Percentiles rank a stretch among this genome's conserved stretches.
phyloP scores from a whole-genome alignment of 2,797 vertebrate species.

The Sebastes goodei region DNA sequence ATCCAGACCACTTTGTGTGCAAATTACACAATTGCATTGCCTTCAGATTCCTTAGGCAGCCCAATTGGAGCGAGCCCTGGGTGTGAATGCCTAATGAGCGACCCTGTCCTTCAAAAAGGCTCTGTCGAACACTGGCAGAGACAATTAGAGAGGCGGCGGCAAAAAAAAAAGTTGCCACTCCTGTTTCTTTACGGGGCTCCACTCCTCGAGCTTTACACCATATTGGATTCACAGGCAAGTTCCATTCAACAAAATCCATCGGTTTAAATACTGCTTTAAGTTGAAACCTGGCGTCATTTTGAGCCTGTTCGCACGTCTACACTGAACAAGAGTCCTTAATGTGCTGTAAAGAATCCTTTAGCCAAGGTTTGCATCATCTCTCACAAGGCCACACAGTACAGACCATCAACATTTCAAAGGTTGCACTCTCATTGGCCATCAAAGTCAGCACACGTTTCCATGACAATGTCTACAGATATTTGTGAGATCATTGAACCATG shows the following conservation, averaged over 20 bases:
- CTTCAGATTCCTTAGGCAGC: conserved; percentile 89
- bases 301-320: not conserved
- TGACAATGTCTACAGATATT: not conserved
- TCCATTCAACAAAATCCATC: conserved; percentile 22
- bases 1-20: conserved; percentile 95
- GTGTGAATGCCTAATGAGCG: conserved; percentile 86
- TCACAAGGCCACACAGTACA: not conserved
- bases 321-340: not conserved
- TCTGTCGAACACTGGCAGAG: conserved; percentile 61
- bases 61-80: conserved; percentile 84
- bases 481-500: not conserved
- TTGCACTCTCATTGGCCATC: not conserved
- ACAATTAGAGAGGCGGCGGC: conserved; percentile 61
- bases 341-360: not conserved
- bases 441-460: not conserved
- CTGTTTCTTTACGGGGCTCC: conserved; percentile 31
- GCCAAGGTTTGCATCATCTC: not conserved
- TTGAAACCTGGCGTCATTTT: not conserved
- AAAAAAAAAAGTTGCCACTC: conserved; percentile 17
- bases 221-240: conserved; percentile 28
- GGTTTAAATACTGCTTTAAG: conserved; percentile 15
- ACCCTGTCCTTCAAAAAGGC: conserved; percentile 79
- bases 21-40: conserved; percentile 93
- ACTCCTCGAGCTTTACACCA: not conserved
- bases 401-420: not conserved